Conservation (phyloP, 1,140 invertebrate genomes). For the Drosophila nikananu region DNA sequence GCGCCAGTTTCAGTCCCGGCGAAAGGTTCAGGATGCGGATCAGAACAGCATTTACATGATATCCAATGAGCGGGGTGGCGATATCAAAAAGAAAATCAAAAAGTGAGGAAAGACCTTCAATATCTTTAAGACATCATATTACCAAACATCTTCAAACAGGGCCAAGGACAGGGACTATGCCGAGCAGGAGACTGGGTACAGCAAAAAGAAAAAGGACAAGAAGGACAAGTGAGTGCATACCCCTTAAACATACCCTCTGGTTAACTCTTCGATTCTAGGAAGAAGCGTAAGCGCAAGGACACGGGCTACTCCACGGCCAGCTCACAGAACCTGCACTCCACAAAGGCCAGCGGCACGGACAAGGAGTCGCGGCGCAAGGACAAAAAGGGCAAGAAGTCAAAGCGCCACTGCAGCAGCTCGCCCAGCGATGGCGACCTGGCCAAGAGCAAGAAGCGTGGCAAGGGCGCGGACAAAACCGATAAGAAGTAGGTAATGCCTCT, state of each 20-base stretch:
- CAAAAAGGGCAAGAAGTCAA: slow-evolving; percentile 78
- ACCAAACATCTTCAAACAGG: slow-evolving; percentile 21
- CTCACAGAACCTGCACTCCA: slow-evolving; percentile 86
- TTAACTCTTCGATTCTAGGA: slow-evolving; percentile 21
- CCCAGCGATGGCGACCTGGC: slow-evolving; percentile 70
- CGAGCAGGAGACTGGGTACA: slow-evolving; percentile 78
- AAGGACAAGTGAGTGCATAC: slow-evolving; percentile 73
- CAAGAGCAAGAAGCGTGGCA: slow-evolving; percentile 73
- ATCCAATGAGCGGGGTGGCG: slow-evolving; percentile 85
- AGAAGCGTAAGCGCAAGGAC: slow-evolving; percentile 87
- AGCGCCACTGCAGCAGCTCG: slow-evolving; percentile 72
- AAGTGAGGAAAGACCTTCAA: slow-evolving; percentile 45
- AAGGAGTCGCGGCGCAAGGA: slow-evolving; percentile 74
- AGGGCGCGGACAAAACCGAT: slow-evolving; percentile 73
- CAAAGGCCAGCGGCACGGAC: slow-evolving; percentile 71
- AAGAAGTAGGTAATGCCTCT: slow-evolving; percentile 69
- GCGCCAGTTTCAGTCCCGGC: slow-evolving; percentile 84
- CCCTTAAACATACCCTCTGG: no score
- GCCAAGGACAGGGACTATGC: slow-evolving; percentile 71
- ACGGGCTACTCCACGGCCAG: slow-evolving; percentile 89
- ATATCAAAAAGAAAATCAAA: slow-evolving; percentile 78
- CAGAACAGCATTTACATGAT: slow-evolving; percentile 87
- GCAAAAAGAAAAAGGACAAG: slow-evolving; percentile 71
- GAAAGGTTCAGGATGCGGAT: slow-evolving; percentile 81
- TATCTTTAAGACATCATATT: not conserved